A percentile compares a stretch with the other conserved stretches of the same genome.
phyloP scores from a whole-genome alignment of 2,797 vertebrate species.

The Vespertilio murinus region DNA sequence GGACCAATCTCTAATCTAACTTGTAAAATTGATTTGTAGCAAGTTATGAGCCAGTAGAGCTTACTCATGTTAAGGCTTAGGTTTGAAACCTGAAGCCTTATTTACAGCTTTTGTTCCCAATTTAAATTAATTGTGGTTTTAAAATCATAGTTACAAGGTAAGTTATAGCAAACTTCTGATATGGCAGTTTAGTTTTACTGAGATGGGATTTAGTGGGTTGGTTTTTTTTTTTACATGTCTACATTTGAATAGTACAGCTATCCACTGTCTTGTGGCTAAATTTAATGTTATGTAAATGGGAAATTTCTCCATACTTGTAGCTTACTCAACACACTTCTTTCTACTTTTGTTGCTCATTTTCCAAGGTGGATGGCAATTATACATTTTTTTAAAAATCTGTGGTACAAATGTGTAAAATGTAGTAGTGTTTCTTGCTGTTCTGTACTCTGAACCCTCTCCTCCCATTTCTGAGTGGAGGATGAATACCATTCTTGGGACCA shows the following conservation, averaged over 20 bases:
- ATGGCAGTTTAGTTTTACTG: background rate
- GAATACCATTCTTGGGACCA: background rate
- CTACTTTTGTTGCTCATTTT: background rate
- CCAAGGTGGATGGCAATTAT: background rate
- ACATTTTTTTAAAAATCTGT: background rate
- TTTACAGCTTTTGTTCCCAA: background rate
- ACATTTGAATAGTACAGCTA: background rate
- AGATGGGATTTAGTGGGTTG: background rate
- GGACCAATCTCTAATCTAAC: background rate
- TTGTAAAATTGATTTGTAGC: background rate
- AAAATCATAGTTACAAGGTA: background rate
- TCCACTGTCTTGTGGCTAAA: background rate
- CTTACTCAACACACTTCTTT: background rate
- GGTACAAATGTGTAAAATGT: no score
- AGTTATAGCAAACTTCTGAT: background rate
- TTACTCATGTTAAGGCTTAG: background rate
- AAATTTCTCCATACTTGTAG: background rate
- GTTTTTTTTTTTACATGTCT: background rate
- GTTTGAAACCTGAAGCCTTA: background rate
- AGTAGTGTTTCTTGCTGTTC: background rate
- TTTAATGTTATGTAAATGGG: background rate
- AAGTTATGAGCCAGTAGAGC: background rate
- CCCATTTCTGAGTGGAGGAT: background rate
- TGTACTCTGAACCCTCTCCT: background rate
- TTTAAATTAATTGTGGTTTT: conserved; percentile 14